These are phyloP conservation scores for Lophotriccus pileatus DNA, from an alignment of 2,797 vertebrate genomes.

Conservation along the genomic window DNA sequence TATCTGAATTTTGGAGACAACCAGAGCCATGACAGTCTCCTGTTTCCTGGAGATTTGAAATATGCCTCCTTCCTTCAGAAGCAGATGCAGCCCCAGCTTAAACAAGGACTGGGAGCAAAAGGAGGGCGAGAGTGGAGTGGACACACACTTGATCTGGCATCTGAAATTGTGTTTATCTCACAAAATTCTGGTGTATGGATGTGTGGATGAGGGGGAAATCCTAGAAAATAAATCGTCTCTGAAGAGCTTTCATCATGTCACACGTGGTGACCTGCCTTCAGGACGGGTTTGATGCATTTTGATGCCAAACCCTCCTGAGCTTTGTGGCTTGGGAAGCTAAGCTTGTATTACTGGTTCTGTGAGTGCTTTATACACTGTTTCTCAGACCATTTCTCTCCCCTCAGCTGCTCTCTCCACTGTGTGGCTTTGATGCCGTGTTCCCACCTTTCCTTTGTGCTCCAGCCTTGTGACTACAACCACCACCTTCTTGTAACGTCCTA, in stretches of 20 bases:
- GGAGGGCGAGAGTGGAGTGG: background rate
- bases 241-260: background rate
- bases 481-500: background rate
- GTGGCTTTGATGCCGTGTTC: background rate
- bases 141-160: background rate
- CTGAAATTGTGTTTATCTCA: background rate
- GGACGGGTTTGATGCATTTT: background rate
- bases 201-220: background rate
- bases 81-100: background rate
- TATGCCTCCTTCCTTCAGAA: slow-evolving; percentile 24
- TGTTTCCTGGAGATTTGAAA: slow-evolving; percentile 37
- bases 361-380: background rate
- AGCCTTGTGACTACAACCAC: fast-evolving
- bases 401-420: background rate
- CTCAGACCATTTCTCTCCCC: background rate
- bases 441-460: background rate
- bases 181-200: background rate
- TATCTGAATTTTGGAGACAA: slow-evolving; percentile 30
- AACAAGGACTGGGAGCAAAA: background rate
- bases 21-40: slow-evolving; percentile 6
- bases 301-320: background rate
- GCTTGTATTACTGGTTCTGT: background rate
- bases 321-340: background rate
- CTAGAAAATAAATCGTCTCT: background rate
- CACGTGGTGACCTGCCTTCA: background rate